phyloP scores from a whole-genome alignment of 2,797 vertebrate genomes.

The Rhabdomys pumilio region DNA sequence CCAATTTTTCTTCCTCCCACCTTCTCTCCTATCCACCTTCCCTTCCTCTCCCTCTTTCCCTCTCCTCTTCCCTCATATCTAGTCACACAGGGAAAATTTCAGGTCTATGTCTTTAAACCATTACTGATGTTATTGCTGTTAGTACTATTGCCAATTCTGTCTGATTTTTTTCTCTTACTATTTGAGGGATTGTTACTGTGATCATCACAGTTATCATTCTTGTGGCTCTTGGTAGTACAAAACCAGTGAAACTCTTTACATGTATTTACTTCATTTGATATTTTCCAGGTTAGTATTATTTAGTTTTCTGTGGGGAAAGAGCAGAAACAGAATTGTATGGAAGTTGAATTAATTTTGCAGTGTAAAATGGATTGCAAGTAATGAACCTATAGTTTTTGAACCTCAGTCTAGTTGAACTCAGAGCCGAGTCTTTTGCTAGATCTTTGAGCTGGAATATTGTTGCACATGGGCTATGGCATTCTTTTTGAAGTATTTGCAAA shows the following conservation, averaged over 20 bases:
- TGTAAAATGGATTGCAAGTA: neutral
- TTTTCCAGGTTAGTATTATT: neutral
- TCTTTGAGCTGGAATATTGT: slow-evolving; percentile 8
- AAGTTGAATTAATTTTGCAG: slow-evolving; percentile 27
- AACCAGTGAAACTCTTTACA: neutral
- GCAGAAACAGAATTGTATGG: neutral
- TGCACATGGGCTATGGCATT: neutral
- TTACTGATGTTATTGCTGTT: neutral
- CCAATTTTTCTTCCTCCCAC: neutral
- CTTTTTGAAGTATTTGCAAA: neutral
- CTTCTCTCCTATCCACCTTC: too few species aligned
- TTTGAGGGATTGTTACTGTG: neutral
- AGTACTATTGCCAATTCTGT: neutral
- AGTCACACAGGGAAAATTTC: neutral
- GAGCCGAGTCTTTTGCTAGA: slow-evolving; percentile 3
- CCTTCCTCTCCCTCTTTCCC: neutral
- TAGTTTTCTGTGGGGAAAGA: neutral
- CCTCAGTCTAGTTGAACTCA: neutral
- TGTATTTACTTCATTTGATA: slow-evolving; percentile 48
- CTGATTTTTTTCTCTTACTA: neutral
- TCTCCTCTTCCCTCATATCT: neutral
- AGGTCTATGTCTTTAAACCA: neutral
- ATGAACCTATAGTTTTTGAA: slow-evolving; percentile 17
- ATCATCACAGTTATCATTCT: neutral
- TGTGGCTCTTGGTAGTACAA: neutral